Evolutionary conservation across 2,113 vertebrate species (phyloP).

Genomic region (Crotalus horridus): DNA sequence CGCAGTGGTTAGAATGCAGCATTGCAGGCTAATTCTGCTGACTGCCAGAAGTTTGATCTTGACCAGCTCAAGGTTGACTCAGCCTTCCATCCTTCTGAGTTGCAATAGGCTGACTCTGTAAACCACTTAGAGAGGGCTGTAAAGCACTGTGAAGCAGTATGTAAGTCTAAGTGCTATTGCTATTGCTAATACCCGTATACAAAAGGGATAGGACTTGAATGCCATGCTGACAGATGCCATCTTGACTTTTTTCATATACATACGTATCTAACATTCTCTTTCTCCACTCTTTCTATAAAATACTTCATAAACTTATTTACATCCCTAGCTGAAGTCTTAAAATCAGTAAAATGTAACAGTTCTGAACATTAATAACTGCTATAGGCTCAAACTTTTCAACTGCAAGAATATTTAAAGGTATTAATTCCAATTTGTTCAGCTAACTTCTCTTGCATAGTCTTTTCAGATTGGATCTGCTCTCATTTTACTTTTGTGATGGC

Average conservation of each 20-base stretch:
- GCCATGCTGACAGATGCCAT: not conserved
- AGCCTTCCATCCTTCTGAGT: not conserved
- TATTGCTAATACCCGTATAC: slow-evolving; percentile 23
- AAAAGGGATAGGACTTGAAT: slow-evolving; percentile 13
- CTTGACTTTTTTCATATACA: slow-evolving; percentile 47
- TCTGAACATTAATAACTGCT: slow-evolving; percentile 20
- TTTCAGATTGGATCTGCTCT: slow-evolving; percentile 47
- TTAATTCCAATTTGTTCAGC: slow-evolving; percentile 43
- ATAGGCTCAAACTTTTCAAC: slow-evolving; percentile 13
- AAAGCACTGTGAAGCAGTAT: not conserved
- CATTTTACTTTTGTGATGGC: slow-evolving; percentile 36
- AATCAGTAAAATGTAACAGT: slow-evolving; percentile 19
- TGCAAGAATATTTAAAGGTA: slow-evolving; percentile 35
- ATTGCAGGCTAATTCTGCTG: no score
- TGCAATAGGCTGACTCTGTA: no score
- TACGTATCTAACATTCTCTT: slow-evolving; percentile 40
- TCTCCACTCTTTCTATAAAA: not conserved
- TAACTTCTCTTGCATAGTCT: slow-evolving; percentile 41
- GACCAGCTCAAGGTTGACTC: not conserved
- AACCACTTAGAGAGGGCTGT: not conserved
- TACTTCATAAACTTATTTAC: not conserved
- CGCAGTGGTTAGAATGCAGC: not conserved
- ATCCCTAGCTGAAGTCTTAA: not conserved
- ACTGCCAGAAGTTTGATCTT: not conserved
- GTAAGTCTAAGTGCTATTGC: not conserved